Evolutionary conservation across 2,113 vertebrate genomes (phyloP).

Genomic region (Odocoileus hemionus): DNA sequence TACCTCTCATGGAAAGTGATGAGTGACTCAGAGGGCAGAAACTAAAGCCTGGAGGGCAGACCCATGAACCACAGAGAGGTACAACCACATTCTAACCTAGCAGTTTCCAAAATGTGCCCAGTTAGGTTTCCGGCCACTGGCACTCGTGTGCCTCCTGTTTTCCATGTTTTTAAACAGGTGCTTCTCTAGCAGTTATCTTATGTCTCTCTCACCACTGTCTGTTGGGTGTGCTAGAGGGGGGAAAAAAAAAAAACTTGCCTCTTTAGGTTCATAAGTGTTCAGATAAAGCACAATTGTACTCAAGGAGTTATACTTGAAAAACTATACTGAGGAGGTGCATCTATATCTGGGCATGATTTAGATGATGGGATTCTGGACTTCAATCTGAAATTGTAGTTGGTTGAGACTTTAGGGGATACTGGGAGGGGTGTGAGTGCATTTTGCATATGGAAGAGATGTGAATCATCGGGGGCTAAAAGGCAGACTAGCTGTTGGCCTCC

Average conservation of each 20-base stretch:
- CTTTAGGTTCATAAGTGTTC: not conserved
- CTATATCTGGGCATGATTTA: not conserved
- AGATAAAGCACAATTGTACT: not conserved
- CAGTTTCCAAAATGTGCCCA: not conserved
- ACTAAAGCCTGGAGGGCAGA: not conserved
- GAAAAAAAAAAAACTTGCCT: not conserved
- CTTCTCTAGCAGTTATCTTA: not conserved
- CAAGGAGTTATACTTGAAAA: not conserved
- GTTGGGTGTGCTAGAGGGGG: not conserved
- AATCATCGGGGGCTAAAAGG: not conserved
- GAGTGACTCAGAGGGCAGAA: not conserved
- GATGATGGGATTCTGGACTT: not conserved
- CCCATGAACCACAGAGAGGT: not conserved
- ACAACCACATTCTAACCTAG: not conserved
- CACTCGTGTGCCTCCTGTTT: not conserved
- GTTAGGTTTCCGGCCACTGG: not conserved
- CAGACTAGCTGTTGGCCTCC: not conserved
- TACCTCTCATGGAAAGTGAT: not conserved
- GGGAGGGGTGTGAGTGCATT: not conserved
- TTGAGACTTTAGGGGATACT: not conserved
- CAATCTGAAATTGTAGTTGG: not conserved
- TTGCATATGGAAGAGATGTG: not conserved
- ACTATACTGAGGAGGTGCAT: not conserved
- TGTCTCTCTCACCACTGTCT: not conserved
- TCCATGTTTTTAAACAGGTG: not conserved